Evolutionary conservation across 2,888 invertebrate species (phyloP).

Genomic region (Pheosia gnoma): DNA sequence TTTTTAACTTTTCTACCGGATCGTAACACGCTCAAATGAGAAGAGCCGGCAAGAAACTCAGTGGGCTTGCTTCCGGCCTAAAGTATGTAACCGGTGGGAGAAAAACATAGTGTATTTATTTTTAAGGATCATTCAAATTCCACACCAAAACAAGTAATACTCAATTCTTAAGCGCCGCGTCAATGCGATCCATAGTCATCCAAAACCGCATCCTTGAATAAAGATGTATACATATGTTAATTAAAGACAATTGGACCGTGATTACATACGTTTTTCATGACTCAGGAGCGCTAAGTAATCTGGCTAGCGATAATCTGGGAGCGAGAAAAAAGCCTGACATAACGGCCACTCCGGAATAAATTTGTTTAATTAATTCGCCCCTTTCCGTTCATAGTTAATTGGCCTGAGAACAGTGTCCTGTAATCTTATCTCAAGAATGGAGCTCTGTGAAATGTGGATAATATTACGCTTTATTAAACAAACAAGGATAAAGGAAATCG

Average conservation of each 20-base stretch:
- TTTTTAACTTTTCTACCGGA: too few relatives aligned
- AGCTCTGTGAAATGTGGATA: not conserved
- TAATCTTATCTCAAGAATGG: slow-evolving; percentile 12
- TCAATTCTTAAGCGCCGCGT: too few relatives aligned
- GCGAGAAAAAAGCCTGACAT: slow-evolving; percentile 45
- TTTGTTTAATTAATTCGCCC: slow-evolving; percentile 43
- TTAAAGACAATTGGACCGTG: slow-evolving; percentile 40
- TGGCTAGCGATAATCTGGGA: slow-evolving; percentile 47
- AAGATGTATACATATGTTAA: slow-evolving; percentile 7
- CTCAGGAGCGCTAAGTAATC: slow-evolving; percentile 50
- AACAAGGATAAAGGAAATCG: slow-evolving; percentile 7
- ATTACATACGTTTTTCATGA: slow-evolving; percentile 49
- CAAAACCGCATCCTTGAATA: slow-evolving; percentile 3
- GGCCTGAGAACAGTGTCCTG: slow-evolving; percentile 14
- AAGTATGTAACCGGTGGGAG: too few relatives aligned
- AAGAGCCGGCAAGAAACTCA: too few relatives aligned
- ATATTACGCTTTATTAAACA: slow-evolving; percentile 5
- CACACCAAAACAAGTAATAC: too few relatives aligned
- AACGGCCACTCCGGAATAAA: slow-evolving; percentile 42
- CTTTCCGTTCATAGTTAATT: slow-evolving; percentile 26
- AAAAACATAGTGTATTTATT: too few relatives aligned
- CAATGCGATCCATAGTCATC: too few relatives aligned
- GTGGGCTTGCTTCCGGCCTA: too few relatives aligned
- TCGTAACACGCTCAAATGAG: too few relatives aligned
- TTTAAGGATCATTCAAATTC: too few relatives aligned